Conservation (phyloP, 2,888 invertebrate genomes). For the Drosophila infuscata region DNA sequence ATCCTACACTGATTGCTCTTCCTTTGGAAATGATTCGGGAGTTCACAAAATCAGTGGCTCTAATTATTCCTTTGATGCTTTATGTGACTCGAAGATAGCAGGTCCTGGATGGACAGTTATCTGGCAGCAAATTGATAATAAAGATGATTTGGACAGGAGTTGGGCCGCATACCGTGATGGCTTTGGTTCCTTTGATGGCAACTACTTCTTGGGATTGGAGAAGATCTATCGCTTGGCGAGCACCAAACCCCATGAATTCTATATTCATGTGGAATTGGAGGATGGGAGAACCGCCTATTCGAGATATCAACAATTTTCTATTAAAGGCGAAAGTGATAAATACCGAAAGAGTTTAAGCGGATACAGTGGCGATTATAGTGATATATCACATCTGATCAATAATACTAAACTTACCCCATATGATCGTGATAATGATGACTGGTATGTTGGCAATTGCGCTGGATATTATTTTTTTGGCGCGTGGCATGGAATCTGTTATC, state of each 20-base stretch:
- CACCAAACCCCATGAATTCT: background rate
- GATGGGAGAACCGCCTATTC: too few species aligned
- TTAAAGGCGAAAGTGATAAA: too few species aligned
- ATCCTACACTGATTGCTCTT: background rate
- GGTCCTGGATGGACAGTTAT: background rate
- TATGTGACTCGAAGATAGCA: fast-evolving
- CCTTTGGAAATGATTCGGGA: too few species aligned
- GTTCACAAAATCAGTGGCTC: background rate
- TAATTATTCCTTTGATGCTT: fast-evolving
- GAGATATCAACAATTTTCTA: too few species aligned
- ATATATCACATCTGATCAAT: too few species aligned
- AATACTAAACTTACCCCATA: too few species aligned
- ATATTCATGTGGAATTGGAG: too few species aligned
- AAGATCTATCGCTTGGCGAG: background rate
- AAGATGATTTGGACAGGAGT: background rate
- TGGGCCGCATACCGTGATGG: background rate
- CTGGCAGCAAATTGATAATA: background rate
- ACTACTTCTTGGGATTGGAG: background rate
- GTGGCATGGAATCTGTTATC: too few species aligned
- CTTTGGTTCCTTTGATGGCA: background rate
- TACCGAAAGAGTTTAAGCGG: too few species aligned
- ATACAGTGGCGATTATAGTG: fast-evolving
- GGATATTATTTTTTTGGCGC: too few species aligned
- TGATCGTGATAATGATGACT: too few species aligned
- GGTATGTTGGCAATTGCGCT: too few species aligned